Evolutionary conservation across 2,113 vertebrate genomes (phyloP).

Genomic region (Mionectes macconnelli): DNA sequence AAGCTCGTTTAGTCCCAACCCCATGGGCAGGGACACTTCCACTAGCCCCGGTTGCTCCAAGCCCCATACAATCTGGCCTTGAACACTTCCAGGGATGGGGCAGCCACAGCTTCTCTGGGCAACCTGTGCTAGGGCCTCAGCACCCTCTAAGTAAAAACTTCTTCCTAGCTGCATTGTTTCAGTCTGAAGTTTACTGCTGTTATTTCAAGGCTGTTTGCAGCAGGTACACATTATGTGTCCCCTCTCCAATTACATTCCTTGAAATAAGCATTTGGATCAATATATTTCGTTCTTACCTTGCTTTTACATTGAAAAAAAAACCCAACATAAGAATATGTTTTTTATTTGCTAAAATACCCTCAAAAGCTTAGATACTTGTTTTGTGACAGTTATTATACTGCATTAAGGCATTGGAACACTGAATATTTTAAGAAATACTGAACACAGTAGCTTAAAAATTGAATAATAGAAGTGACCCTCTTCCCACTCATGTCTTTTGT

Average conservation of each 20-base stretch:
- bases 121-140: background rate
- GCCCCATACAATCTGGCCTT: rapidly evolving
- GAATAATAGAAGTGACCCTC: background rate
- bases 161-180: background rate
- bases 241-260: background rate
- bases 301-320: background rate
- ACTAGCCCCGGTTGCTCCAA: background rate
- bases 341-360: background rate
- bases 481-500: background rate
- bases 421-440: background rate
- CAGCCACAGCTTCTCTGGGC: background rate
- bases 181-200: background rate
- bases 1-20: rapidly evolving
- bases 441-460: background rate
- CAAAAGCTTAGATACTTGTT: background rate
- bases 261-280: background rate
- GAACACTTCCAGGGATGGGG: background rate
- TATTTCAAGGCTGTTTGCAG: background rate
- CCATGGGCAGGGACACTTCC: background rate
- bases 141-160: background rate
- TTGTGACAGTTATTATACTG: background rate
- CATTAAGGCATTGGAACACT: no score
- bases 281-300: background rate
- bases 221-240: background rate
- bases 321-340: background rate